These are phyloP conservation scores for Tricholaema leucomelas DNA, from an alignment of 2,113 vertebrate species.

Conservation along the genomic window DNA sequence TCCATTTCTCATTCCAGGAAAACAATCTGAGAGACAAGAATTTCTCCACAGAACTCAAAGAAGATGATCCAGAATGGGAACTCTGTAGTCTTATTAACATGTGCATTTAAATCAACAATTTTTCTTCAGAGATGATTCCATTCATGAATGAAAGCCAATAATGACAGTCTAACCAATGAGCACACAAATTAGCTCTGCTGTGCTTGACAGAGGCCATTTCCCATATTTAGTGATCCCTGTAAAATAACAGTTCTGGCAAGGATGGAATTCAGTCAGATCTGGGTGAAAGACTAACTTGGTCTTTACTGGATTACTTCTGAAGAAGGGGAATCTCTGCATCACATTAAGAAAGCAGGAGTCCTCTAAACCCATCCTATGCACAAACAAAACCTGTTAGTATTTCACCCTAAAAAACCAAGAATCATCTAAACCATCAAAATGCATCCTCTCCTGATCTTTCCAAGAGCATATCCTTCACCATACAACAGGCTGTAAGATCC, in stretches of 20 bases:
- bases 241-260: constrained; percentile 8
- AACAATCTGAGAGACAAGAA: neutral
- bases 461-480: neutral
- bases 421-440: neutral
- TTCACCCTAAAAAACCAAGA: neutral
- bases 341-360: neutral
- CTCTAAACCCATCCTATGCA: neutral
- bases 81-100: neutral
- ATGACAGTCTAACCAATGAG: neutral
- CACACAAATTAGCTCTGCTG: neutral
- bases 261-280: neutral
- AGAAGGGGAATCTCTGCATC: neutral
- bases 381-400: neutral
- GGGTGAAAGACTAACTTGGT: neutral
- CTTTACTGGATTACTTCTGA: neutral
- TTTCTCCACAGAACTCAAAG: constrained; percentile 31
- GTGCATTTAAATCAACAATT: neutral
- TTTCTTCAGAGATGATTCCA: constrained; percentile 8
- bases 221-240: neutral
- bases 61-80: constrained; percentile 4
- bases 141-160: constrained; percentile 29
- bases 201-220: neutral
- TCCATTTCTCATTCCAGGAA: neutral
- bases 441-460: neutral
- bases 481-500: neutral